Percentiles rank a stretch among this genome's conserved stretches.
phyloP scores from a whole-genome alignment of 2,888 invertebrate genomes.

The Apantesis nais region DNA sequence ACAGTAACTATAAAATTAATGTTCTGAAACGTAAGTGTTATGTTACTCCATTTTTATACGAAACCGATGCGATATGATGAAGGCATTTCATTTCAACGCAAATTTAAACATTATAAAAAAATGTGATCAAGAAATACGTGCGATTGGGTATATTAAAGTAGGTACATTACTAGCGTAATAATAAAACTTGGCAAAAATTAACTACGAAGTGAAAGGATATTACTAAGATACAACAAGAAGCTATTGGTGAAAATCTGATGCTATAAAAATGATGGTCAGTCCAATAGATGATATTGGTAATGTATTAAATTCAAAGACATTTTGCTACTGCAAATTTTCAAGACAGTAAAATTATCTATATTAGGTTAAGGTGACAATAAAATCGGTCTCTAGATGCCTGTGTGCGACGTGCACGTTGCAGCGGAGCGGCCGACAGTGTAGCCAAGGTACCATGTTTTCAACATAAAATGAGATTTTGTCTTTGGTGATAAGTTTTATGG shows the following conservation, averaged over 20 bases:
- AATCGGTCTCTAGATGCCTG: constrained; percentile 38
- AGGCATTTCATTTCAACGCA: too few species aligned
- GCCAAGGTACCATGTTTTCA: constrained; percentile 11
- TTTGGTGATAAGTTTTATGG: not conserved
- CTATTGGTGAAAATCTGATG: not conserved
- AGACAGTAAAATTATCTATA: constrained; percentile 29
- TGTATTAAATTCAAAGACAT: constrained; percentile 25
- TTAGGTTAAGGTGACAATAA: constrained; percentile 39
- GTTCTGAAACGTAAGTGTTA: too few species aligned
- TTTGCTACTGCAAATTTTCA: constrained; percentile 29
- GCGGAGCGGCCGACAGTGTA: constrained; percentile 20
- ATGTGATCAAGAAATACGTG: too few species aligned
- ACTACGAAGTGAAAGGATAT: not conserved
- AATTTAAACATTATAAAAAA: too few species aligned
- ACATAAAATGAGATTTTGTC: not conserved
- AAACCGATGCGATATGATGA: too few species aligned
- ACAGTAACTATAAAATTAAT: too few species aligned
- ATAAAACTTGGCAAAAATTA: too few species aligned
- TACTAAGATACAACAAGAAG: not conserved
- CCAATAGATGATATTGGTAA: constrained; percentile 3
- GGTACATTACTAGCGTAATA: too few species aligned
- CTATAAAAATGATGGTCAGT: not conserved
- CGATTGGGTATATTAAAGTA: too few species aligned
- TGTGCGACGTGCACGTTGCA: constrained; percentile 32
- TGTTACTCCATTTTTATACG: too few species aligned